Percentiles rank a stretch among this genome's conserved stretches.
These are phyloP conservation scores for Acanthochromis polyacanthus DNA, from an alignment of 2,113 vertebrate genomes.

Conservation along the genomic window DNA sequence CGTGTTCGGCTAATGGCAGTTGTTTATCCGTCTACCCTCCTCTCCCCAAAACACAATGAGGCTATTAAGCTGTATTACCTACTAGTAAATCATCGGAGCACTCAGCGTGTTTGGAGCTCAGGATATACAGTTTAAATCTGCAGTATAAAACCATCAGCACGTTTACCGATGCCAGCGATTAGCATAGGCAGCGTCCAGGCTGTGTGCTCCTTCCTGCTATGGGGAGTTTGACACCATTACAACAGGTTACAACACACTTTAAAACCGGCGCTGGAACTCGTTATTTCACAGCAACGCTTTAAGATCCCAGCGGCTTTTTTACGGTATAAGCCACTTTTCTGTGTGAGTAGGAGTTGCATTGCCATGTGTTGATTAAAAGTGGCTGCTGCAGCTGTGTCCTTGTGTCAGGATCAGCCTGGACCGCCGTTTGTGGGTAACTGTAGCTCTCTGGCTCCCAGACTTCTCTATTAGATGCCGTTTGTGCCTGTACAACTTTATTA, in stretches of 20 bases:
- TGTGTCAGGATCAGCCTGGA: constrained; percentile 42
- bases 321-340: constrained; percentile 49
- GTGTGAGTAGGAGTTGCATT: constrained; percentile 51
- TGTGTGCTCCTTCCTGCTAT: constrained; percentile 3
- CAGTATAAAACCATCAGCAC: background rate
- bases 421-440: constrained; percentile 37
- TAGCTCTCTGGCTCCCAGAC: constrained; percentile 52
- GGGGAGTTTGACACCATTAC: constrained; percentile 56
- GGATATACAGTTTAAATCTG: constrained; percentile 27
- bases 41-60: constrained; percentile 25
- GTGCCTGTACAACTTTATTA: constrained; percentile 81
- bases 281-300: constrained; percentile 54
- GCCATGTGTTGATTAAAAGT: constrained; percentile 71
- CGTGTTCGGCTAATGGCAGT: background rate
- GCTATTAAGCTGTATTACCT: constrained; percentile 5
- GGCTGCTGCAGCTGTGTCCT: constrained; percentile 73
- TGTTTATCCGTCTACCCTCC: constrained; percentile 13
- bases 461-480: constrained; percentile 81
- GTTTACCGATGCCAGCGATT: constrained; percentile 6
- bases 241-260: constrained; percentile 55
- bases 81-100: constrained; percentile 25
- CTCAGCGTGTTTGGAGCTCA: background rate
- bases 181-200: constrained; percentile 19
- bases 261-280: constrained; percentile 25
- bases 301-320: constrained; percentile 31